phyloP scores from a whole-genome alignment of 2,113 vertebrate genomes.

The Meriones unguiculatus region DNA sequence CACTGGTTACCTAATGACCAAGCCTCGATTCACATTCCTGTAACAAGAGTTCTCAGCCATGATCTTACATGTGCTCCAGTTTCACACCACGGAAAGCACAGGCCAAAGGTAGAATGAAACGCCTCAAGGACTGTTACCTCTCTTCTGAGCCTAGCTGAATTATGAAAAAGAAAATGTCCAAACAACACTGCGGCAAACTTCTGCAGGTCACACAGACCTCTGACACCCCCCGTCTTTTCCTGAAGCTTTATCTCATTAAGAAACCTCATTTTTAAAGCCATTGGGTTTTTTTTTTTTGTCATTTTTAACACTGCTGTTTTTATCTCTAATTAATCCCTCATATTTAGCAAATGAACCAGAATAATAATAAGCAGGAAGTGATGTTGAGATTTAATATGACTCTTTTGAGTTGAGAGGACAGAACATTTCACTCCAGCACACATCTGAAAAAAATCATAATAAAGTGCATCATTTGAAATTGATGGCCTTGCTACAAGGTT shows the following conservation, averaged over 20 bases:
- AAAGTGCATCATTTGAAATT: constrained; percentile 47
- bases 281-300: not conserved
- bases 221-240: not conserved
- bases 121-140: not conserved
- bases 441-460: constrained; percentile 34
- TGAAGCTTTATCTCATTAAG: not conserved
- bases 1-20: not conserved
- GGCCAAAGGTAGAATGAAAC: not conserved
- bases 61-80: not conserved
- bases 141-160: not conserved
- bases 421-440: not conserved
- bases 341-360: constrained; percentile 5
- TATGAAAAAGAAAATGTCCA: not conserved
- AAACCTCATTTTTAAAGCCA: not conserved
- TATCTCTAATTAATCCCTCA: not conserved
- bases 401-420: not conserved
- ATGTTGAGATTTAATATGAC: not conserved
- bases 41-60: not conserved
- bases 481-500: not conserved
- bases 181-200: not conserved
- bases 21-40: not conserved
- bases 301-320: not conserved
- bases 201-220: not conserved
- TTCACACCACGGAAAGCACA: not conserved
- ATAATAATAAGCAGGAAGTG: constrained; percentile 3